A percentile compares a stretch with the other conserved stretches of the same genome.
phyloP scores from a whole-genome alignment of 64 coral and sea anemone genomes.

The Montipora foliosa region DNA sequence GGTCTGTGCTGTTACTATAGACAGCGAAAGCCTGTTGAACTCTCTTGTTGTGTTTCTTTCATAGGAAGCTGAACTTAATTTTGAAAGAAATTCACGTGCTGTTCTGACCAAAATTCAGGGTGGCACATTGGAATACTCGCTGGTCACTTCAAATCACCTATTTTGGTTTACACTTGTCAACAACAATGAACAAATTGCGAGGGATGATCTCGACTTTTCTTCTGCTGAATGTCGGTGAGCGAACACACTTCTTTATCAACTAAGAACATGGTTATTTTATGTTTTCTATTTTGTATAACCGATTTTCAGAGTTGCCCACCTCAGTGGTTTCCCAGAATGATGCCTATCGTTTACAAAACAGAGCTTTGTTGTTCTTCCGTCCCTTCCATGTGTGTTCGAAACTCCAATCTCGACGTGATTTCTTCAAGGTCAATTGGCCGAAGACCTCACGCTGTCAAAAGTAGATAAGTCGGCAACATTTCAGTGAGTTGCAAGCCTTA shows the following conservation, averaged over 20 bases:
- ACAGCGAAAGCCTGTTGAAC: background rate
- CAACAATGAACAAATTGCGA: background rate
- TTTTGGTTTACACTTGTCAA: constrained; percentile 15
- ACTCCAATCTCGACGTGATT: background rate
- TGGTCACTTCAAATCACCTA: background rate
- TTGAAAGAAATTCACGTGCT: background rate
- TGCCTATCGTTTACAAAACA: background rate
- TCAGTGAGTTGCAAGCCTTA: too few relatives aligned
- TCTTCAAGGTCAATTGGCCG: background rate
- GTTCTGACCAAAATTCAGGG: background rate
- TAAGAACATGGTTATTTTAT: background rate
- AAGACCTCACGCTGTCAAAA: background rate
- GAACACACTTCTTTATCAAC: background rate
- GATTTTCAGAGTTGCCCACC: too few relatives aligned
- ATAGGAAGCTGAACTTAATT: background rate
- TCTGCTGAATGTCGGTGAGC: constrained; percentile 5
- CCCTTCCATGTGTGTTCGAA: background rate
- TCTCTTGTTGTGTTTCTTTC: background rate
- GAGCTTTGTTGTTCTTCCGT: background rate
- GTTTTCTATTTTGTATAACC: background rate
- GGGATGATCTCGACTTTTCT: background rate
- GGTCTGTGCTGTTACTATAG: too few relatives aligned
- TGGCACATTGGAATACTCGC: background rate
- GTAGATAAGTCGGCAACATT: too few relatives aligned
- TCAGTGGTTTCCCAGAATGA: too few relatives aligned